Evolutionary conservation across 2,888 invertebrate species (phyloP).

Genomic region (Galerucella calmariensis): DNA sequence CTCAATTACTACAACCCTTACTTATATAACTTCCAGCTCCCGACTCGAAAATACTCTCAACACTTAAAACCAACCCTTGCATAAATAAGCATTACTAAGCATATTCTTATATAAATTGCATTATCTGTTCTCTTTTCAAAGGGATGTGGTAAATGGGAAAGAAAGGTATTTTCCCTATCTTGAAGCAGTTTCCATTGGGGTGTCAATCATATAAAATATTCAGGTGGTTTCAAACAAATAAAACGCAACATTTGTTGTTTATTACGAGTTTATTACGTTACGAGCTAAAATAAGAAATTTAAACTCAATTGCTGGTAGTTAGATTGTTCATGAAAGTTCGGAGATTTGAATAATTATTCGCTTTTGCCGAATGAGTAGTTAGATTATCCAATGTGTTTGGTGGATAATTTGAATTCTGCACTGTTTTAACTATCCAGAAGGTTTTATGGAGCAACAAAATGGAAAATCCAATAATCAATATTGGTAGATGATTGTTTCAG

Average conservation of each 20-base stretch:
- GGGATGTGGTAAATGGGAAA: background rate
- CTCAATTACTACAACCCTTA: slow-evolving; percentile 35
- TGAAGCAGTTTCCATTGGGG: slow-evolving; percentile 16
- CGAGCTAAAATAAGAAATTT: no score
- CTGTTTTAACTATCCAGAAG: background rate
- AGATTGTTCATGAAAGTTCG: no score
- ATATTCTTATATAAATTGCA: slow-evolving; percentile 39
- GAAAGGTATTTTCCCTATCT: slow-evolving; percentile 3
- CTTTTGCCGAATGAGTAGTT: no score
- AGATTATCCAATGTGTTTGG: no score
- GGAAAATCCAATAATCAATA: no score
- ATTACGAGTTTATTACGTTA: no score
- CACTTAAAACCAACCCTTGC: slow-evolving; percentile 36
- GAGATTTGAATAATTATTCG: no score
- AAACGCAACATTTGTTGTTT: background rate
- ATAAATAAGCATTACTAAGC: slow-evolving; percentile 42
- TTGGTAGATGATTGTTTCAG: no score
- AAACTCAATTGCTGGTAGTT: no score
- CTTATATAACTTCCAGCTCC: slow-evolving; percentile 15
- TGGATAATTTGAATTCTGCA: no score
- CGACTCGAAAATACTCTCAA: slow-evolving; percentile 20
- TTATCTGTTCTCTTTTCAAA: slow-evolving; percentile 20
- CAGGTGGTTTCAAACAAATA: slow-evolving; percentile 20
- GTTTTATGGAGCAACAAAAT: background rate
- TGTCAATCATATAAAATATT: slow-evolving; percentile 26